Base-by-base conservation (phyloP, 2,888 invertebrate species). In the Zaprionus obscuricornis region DNA sequence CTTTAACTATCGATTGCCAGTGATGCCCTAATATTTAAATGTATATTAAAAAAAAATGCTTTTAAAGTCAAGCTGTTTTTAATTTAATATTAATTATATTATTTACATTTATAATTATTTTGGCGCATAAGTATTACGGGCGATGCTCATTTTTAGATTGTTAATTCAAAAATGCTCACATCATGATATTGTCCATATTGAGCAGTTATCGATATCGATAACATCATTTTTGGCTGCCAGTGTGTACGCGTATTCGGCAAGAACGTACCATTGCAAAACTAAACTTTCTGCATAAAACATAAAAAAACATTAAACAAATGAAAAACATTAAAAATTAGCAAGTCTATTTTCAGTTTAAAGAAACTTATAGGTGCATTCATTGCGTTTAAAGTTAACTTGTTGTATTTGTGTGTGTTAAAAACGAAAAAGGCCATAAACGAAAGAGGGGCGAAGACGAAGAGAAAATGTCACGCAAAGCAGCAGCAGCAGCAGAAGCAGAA, bases 381-480 rank as follows among this genome's bases (percentile, higher is more conserved):
- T 49, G 22, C 47, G 47, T 55, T 63, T 31, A 37, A 52, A 49
- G 54, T 11, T 24, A 22, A 20, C 37, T 33, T 29, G 24, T 46
- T 11, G 36, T 56, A 42, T 45, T 70, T 63, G 63, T 74, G 69
- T 60, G 62, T 73, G 68, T 57, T 54, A 67, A 56, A 69, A 57
- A 52, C 40, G 51, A 66, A 57, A 71, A 75, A 72, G 60, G 52
- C 57, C 55, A 29, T 54, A 49, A 42, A 34, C 51, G 34, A 56
- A 79, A 59, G 72, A 79, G 79, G 66, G 85, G 67, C 74, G 78
- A 67, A 83, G 83, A 55, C 64, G 60, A 70, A 76, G 76, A 86
- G 83, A 82, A 83, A 86, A 86, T 83, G 86, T 83, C 83, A 83
- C 83, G 83, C 86, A 83, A 73, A 85, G 86, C 66, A 82, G 83